Percentiles rank a stretch among this genome's conserved stretches.
phyloP scores from a whole-genome alignment of 2,797 vertebrate genomes.

The Rhabdophis nuchalis region DNA sequence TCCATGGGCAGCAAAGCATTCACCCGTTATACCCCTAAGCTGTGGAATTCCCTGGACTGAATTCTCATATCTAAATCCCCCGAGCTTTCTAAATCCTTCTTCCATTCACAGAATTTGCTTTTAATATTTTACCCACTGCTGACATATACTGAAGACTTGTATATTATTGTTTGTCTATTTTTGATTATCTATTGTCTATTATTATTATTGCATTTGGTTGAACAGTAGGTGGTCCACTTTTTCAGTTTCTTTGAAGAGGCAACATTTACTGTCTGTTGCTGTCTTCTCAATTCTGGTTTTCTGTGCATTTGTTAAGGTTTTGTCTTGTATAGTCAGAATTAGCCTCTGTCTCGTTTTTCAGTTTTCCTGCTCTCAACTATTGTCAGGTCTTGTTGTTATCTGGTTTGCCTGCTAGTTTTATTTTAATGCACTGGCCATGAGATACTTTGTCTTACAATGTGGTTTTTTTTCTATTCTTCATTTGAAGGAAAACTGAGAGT shows the following conservation, averaged over 20 bases:
- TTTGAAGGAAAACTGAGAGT: not conserved
- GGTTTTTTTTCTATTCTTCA: not conserved
- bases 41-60: slow-evolving; percentile 64
- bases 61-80: slow-evolving; percentile 62
- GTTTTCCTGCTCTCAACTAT: not conserved
- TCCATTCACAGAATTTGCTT: slow-evolving; percentile 68
- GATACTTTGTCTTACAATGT: not conserved
- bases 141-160: slow-evolving; percentile 59
- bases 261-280: not conserved
- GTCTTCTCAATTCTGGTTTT: not conserved
- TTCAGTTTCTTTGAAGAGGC: not conserved
- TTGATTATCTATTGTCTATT: slow-evolving; percentile 40
- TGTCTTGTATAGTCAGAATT: not conserved
- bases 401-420: not conserved
- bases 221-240: not conserved
- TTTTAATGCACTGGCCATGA: not conserved
- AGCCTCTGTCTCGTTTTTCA: not conserved
- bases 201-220: not conserved
- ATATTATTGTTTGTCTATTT: slow-evolving; percentile 26
- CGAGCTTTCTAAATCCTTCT: slow-evolving; percentile 66
- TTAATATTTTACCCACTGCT: slow-evolving; percentile 68
- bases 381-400: not conserved
- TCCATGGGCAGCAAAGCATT: slow-evolving; percentile 69
- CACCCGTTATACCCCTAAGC: slow-evolving; percentile 61
- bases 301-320: not conserved